Conservation (phyloP, 2,113 vertebrate genomes). For the Dipodomys spectabilis region DNA sequence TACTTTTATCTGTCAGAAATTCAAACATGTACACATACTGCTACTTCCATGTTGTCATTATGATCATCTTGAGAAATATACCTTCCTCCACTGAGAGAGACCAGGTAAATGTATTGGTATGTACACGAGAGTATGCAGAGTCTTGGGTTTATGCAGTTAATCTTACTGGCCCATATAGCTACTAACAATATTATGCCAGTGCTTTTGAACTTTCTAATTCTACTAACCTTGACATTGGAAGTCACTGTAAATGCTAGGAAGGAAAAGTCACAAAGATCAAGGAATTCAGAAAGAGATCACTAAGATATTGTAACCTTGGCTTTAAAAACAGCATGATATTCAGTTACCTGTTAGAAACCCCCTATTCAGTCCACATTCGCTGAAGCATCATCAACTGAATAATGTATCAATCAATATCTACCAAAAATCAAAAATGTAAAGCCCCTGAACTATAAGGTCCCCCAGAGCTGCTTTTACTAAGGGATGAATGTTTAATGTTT, state of each 20-base stretch:
- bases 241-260: neutral
- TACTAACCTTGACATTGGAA: neutral
- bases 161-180: neutral
- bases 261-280: neutral
- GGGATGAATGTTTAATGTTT: neutral
- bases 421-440: neutral
- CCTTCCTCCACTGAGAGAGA: neutral
- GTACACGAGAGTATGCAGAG: neutral
- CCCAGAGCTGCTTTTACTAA: neutral
- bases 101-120: neutral
- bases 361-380: neutral
- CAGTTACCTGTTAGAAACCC: neutral
- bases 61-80: neutral
- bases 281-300: neutral
- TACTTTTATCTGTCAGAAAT: neutral
- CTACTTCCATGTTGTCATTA: neutral
- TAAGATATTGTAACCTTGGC: neutral
- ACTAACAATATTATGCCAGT: neutral
- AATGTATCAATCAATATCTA: neutral
- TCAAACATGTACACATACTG: neutral
- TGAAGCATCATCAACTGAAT: neutral
- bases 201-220: neutral
- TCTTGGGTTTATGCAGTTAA: neutral
- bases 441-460: neutral
- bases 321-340: neutral